phyloP scores from a whole-genome alignment of 2,888 invertebrate species.

The Chymomyza procnemis region DNA sequence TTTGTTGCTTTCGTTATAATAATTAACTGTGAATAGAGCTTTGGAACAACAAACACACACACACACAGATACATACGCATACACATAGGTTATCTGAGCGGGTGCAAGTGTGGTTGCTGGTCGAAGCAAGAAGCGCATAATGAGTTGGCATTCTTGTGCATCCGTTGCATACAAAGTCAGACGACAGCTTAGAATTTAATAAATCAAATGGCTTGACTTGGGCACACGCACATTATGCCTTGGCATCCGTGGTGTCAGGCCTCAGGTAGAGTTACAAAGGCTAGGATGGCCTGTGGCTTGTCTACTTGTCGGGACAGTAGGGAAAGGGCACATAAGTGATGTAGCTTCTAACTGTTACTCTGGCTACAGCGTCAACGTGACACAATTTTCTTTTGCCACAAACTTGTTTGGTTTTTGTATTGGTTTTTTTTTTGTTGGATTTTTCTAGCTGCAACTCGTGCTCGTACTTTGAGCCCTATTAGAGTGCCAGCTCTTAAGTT shows the following conservation, averaged over 20 bases:
- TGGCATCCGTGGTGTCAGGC: conserved; percentile 40
- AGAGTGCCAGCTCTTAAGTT: conserved; percentile 31
- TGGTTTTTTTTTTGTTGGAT: not conserved
- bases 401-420: conserved; percentile 43
- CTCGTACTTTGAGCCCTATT: conserved; percentile 48
- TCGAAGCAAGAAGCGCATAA: conserved; percentile 37
- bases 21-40: conserved; percentile 57
- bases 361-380: conserved; percentile 52
- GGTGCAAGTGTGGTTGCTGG: not conserved
- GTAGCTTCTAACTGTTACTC: conserved; percentile 43
- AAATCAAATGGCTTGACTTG: conserved; percentile 50
- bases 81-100: too few relatives aligned
- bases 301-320: not conserved
- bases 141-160: conserved; percentile 67
- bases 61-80: too few relatives aligned
- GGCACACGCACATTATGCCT: conserved; percentile 68
- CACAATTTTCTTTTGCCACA: conserved; percentile 64
- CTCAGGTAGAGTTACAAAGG: not conserved
- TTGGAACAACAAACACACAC: not conserved
- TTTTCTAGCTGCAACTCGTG: not conserved
- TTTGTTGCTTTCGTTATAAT: conserved; percentile 58
- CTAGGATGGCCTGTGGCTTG: not conserved
- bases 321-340: conserved; percentile 18
- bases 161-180: conserved; percentile 61
- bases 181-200: conserved; percentile 49